phyloP scores from a whole-genome alignment of 2,888 invertebrate species.

The Agrypnus murinus region DNA sequence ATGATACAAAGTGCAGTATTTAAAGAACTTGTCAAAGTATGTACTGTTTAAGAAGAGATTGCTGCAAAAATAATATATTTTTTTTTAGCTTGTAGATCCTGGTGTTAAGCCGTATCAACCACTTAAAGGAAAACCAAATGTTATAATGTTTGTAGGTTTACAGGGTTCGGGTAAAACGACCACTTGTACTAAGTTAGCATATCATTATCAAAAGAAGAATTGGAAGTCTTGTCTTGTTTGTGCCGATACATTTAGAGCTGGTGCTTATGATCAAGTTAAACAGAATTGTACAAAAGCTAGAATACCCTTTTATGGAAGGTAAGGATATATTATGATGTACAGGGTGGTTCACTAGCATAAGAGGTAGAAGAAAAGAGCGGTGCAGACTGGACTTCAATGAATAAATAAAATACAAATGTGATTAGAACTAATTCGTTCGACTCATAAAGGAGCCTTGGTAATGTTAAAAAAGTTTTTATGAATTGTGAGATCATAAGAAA shows the following conservation, averaged over 20 bases:
- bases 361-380: too few relatives aligned
- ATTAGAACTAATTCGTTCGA: too few relatives aligned
- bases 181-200: slow-evolving; percentile 99
- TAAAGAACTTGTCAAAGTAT: slow-evolving; percentile 97
- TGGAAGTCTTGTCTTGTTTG: slow-evolving; percentile 99
- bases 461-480: too few relatives aligned
- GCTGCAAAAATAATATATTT: neutral
- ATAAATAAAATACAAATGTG: too few relatives aligned
- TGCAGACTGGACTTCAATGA: too few relatives aligned
- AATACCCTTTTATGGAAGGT: slow-evolving; percentile 99
- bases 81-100: slow-evolving; percentile 90
- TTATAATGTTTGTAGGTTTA: slow-evolving; percentile 99
- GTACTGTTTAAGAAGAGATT: too few relatives aligned
- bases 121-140: slow-evolving; percentile 93
- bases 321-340: too few relatives aligned
- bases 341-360: too few relatives aligned
- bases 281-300: slow-evolving; percentile 99
- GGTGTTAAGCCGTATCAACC: slow-evolving; percentile 98
- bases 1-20: slow-evolving; percentile 99
- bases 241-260: slow-evolving; percentile 99
- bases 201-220: slow-evolving; percentile 98
- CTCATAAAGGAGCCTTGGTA: too few relatives aligned
- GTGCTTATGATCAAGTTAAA: slow-evolving; percentile 99
- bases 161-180: slow-evolving; percentile 99
- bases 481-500: too few relatives aligned